Evolutionary conservation across 2,797 vertebrate species (phyloP).

Genomic region (Megalops cyprinoides): DNA sequence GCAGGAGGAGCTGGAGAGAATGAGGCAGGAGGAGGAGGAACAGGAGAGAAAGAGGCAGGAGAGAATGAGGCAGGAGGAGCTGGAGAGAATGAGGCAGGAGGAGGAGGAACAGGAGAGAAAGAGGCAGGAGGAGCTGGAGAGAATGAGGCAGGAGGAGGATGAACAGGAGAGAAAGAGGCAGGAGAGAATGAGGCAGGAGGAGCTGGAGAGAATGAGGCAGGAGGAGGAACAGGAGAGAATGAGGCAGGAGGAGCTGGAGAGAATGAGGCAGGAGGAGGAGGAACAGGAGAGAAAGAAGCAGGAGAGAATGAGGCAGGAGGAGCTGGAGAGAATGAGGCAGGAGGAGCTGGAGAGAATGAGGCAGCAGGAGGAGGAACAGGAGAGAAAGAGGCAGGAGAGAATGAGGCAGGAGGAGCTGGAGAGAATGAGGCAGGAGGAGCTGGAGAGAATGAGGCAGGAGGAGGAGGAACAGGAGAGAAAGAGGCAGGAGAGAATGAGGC

Average conservation of each 20-base stretch:
- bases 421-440: conserved; percentile 9
- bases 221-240: conserved; percentile 28
- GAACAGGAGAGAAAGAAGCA: conserved; percentile 29
- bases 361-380: background rate
- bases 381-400: conserved; percentile 37
- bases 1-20: conserved; percentile 13
- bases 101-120: no score
- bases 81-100: conserved; percentile 7
- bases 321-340: conserved; percentile 28
- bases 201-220: conserved; percentile 35
- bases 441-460: background rate
- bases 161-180: no score
- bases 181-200: background rate
- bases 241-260: conserved; percentile 8
- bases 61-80: conserved; percentile 19
- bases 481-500: background rate
- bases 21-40: background rate
- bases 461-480: background rate
- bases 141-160: background rate
- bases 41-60: background rate
- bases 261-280: background rate
- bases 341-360: background rate
- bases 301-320: conserved; percentile 33
- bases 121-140: conserved; percentile 19
- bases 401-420: conserved; percentile 28